Base-by-base conservation (phyloP, 23 tunicate genomes). In the Phallusia fumigata region DNA sequence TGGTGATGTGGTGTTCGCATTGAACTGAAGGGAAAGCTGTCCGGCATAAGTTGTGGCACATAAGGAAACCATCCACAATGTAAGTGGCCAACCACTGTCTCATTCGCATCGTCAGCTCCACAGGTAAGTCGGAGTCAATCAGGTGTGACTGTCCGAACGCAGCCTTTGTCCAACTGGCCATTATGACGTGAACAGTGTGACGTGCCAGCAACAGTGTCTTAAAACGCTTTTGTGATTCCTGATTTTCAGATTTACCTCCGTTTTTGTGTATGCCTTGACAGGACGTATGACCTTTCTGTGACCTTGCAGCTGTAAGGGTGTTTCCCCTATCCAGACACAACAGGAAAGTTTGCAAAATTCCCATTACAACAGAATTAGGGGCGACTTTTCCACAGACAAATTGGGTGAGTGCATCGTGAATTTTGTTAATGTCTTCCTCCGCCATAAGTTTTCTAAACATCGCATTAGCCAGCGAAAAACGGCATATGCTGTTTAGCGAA, bases 81-180 rank as follows among this genome's bases (percentile, higher is more conserved):
- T 81, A 65, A 77, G 33, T 65, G 18, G 64, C 77, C 76, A 81
- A 12, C 84, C 84, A 69, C 35, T 81, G 84, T 32, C 84, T 40
- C 84, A 81, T 81, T 51, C 77, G 76, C 77, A 81, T 74, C 64
- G 84, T 52, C 33, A 81, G n/a, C 33, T 73, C 77, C 19, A 81
- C 36, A 28, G 84, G 84, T 26, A 64, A 22, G 26, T 33, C 33
- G 31, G 35, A 30, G 24, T 81, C 84, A 31, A 65, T 73, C 33
- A 81, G 53, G 21, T 26, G 30, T 58, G 44, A 32, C 76, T 26
- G 84, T 50, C 64, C 76, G 64, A 65, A 81, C 26, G 30, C 22
- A 65, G 28, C 44, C 30, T 85, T 65, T 35, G 36, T 65, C 89
- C 89, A 85, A 32, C 52, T 64, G 13, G 89, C 74, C 82, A 85